Base-by-base conservation (phyloP, 2,797 vertebrate species). In the Smutsia temminckii region DNA sequence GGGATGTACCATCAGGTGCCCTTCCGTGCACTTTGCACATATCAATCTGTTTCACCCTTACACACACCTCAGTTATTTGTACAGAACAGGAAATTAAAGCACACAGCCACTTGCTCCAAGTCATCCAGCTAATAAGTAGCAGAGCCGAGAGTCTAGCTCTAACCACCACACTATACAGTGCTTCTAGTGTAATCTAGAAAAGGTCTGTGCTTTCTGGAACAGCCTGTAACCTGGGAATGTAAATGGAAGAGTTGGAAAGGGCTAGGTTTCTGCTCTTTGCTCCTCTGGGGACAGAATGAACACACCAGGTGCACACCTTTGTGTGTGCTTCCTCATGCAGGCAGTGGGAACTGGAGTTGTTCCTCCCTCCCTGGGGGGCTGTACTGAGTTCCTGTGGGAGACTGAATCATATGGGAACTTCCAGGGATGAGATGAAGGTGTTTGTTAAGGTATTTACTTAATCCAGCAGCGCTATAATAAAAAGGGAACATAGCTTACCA, bases 81-180 rank as follows among this genome's bases (percentile, higher is more conserved):
- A 79, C 85, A 88, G 84, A 53, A 68, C 87, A 88, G 57, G 17
- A 59, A 18, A 53, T 34, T 55, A 83, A 85, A 69, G 42, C 79
- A 66, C 23, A 42, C 21, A 77, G 77, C 74, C 75, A 46, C 13
- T 57, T 93, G 46, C 32, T 83, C n/a, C 32, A 78, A 29, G 49
- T 49, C 40, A 72, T n/a, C 34, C 27, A 78, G 42, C 17, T 25
- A 51, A 11, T 7, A 51, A 37, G 68, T 7, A 63, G 51, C 53
- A 81, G 77, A 80, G 29, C 59, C 80, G 59, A 71, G 55, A 51
- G 46, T 32, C 42, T 17, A 34, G 79, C n/a, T 46, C 51, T 84
- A 37, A 51, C 37, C 5, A 8, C 25, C 7, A 7, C 7, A 14
- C 29, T 16, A 6, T 3, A 14, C 0, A 17, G 37, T 1, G 46